Percentiles rank a stretch among this genome's conserved stretches.
Evolutionary conservation across 2,113 vertebrate species (phyloP).

Genomic region (Amphilophus citrinellus): DNA sequence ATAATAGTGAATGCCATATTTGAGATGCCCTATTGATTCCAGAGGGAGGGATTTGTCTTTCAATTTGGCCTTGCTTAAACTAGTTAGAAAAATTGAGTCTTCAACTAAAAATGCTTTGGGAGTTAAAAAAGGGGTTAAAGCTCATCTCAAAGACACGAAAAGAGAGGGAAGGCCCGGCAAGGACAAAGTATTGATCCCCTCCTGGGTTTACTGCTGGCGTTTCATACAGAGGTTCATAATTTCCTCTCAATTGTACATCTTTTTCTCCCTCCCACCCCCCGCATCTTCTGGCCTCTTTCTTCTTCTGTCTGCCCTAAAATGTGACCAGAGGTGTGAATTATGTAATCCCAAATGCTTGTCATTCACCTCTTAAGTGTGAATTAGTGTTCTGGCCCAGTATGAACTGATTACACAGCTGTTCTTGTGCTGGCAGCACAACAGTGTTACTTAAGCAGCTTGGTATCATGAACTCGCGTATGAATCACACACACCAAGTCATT

Average conservation of each 20-base stretch:
- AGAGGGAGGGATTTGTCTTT: constrained; percentile 9
- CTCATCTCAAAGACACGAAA: constrained; percentile 48
- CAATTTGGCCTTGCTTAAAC: background rate
- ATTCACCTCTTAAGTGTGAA: constrained; percentile 53
- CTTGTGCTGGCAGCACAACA: constrained; percentile 28
- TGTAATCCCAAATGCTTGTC: constrained; percentile 36
- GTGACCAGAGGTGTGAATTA: constrained; percentile 40
- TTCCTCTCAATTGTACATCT: constrained; percentile 45
- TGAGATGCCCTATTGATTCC: constrained; percentile 54
- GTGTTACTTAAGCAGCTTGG: constrained; percentile 27
- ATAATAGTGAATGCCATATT: constrained; percentile 29
- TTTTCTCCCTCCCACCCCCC: constrained; percentile 1
- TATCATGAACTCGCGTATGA: background rate
- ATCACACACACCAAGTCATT: background rate
- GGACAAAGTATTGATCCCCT: constrained; percentile 67
- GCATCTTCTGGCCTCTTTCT: constrained; percentile 12
- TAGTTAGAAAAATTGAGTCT: constrained; percentile 14
- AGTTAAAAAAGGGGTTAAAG: constrained; percentile 48
- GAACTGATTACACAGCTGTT: constrained; percentile 51
- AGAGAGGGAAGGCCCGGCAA: constrained; percentile 60
- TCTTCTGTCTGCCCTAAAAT: constrained; percentile 26
- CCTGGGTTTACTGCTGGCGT: constrained; percentile 29
- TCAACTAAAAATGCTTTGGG: background rate
- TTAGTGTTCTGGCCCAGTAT: constrained; percentile 26
- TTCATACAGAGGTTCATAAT: constrained; percentile 38